Evolutionary conservation across 2,797 vertebrate species (phyloP).

Genomic region (Poeciliopsis presidionis): DNA sequence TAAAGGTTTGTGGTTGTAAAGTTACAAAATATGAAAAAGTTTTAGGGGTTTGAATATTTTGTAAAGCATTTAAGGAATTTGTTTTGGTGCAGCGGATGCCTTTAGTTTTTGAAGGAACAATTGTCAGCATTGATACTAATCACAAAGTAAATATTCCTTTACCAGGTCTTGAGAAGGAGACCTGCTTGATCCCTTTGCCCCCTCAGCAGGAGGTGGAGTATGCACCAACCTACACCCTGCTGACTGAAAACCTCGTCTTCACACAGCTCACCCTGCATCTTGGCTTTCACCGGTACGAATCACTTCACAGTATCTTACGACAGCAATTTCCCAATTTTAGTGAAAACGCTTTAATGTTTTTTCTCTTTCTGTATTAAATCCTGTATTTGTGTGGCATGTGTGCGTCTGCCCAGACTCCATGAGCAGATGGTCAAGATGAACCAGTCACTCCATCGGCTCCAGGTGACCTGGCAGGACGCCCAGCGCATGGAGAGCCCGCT

Average conservation of each 20-base stretch:
- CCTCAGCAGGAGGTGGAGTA: slow-evolving; percentile 87
- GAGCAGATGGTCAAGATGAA: slow-evolving; percentile 99
- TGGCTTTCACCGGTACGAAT: slow-evolving; percentile 85
- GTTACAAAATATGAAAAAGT: background rate
- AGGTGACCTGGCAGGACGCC: slow-evolving; percentile 94
- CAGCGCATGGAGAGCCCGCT: slow-evolving; percentile 89
- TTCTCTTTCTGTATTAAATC: slow-evolving; percentile 10
- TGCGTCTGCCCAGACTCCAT: slow-evolving; percentile 84
- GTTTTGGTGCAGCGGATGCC: background rate
- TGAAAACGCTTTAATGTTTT: no score
- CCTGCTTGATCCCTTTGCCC: slow-evolving; percentile 89
- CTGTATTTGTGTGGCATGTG: background rate
- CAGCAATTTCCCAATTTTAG: no score
- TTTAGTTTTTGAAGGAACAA: background rate
- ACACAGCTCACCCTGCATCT: slow-evolving; percentile 92
- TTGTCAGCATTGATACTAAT: background rate
- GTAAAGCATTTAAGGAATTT: background rate
- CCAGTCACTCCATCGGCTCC: slow-evolving; percentile 97
- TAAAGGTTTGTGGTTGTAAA: background rate
- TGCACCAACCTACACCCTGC: slow-evolving; percentile 91
- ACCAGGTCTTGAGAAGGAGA: slow-evolving; percentile 95
- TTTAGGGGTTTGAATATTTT: background rate
- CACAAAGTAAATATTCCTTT: background rate
- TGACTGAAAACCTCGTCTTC: slow-evolving; percentile 96
- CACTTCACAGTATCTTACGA: background rate